phyloP scores from a whole-genome alignment of 2,797 vertebrate genomes.

The Monodelphis domestica region DNA sequence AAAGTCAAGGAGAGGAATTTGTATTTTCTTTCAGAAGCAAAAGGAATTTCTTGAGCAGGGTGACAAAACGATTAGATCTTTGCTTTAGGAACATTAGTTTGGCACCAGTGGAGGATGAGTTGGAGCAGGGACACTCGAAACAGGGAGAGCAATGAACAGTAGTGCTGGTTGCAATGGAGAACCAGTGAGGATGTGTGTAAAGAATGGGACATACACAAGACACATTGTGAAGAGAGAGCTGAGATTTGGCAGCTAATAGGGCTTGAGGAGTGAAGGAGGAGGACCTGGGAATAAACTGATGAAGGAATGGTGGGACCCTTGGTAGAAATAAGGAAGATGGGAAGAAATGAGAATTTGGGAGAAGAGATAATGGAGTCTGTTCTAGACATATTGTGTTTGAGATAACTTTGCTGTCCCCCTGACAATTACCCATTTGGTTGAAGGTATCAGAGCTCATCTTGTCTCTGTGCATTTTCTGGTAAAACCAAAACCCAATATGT shows the following conservation, averaged over 20 bases:
- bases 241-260: not conserved
- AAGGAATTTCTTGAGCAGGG: not conserved
- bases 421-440: not conserved
- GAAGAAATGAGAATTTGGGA: not conserved
- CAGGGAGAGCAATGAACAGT: not conserved
- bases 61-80: not conserved
- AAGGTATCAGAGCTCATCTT: not conserved
- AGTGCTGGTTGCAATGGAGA: not conserved
- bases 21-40: not conserved
- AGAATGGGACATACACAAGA: not conserved
- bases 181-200: not conserved
- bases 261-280: not conserved
- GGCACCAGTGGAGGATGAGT: not conserved
- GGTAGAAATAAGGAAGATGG: not conserved
- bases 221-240: not conserved
- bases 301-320: not conserved
- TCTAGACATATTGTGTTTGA: not conserved
- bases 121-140: not conserved
- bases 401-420: not conserved
- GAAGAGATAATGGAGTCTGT: not conserved
- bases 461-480: not conserved
- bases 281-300: not conserved
- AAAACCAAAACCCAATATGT: not conserved
- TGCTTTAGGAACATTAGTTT: not conserved
- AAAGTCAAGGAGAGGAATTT: not conserved